Evolutionary conservation across 2,113 vertebrate genomes (phyloP).

Genomic region (Macaca nemestrina): DNA sequence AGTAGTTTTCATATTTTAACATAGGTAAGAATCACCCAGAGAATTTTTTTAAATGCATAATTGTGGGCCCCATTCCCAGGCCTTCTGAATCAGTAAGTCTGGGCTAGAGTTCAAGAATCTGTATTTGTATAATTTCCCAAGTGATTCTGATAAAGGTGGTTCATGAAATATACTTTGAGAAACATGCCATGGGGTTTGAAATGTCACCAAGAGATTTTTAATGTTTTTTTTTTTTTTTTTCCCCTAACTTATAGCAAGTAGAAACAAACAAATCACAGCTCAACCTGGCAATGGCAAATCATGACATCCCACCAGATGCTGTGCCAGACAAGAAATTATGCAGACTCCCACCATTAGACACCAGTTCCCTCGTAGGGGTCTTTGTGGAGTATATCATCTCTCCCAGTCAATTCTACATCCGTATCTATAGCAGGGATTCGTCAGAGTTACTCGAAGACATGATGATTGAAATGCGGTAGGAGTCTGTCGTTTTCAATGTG

Average conservation of each 20-base stretch:
- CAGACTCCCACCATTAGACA: conserved; percentile 80
- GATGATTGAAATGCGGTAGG: conserved; percentile 96
- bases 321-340: conserved; percentile 85
- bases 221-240: background rate
- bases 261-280: conserved; percentile 67
- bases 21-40: background rate
- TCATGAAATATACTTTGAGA: conserved; percentile 29
- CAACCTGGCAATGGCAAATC: conserved; percentile 29
- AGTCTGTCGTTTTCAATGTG: background rate
- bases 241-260: conserved; percentile 72
- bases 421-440: conserved; percentile 83
- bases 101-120: background rate
- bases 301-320: conserved; percentile 90
- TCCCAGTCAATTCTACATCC: conserved; percentile 92
- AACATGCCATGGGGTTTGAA: background rate
- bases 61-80: background rate
- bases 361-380: conserved; percentile 85
- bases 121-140: conserved; percentile 2
- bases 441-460: conserved; percentile 88
- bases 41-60: background rate
- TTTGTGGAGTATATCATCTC: conserved; percentile 88
- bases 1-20: conserved; percentile 28
- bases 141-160: background rate
- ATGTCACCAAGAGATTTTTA: background rate
- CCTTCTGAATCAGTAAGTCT: background rate